Percentiles rank a stretch among this genome's conserved stretches.
phyloP scores from a whole-genome alignment of 2,888 invertebrate species.

The Oscheius sp. region DNA sequence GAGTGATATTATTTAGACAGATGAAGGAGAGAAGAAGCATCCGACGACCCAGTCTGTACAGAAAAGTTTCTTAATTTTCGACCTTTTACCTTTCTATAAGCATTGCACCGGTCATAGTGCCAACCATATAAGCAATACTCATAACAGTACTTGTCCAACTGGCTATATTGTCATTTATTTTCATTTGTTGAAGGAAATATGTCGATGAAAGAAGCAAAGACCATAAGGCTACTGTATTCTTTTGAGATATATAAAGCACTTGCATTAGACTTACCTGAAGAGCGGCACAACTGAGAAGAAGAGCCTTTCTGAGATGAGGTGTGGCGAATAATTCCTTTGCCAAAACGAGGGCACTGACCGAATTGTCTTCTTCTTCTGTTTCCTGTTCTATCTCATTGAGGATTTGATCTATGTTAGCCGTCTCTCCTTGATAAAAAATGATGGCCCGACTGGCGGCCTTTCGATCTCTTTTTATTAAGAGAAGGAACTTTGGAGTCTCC shows the following conservation, averaged over 20 bases:
- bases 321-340: conserved; percentile 44
- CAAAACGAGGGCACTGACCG: conserved; percentile 24
- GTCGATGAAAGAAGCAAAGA: conserved; percentile 58
- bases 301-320: conserved; percentile 55
- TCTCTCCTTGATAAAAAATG: conserved; percentile 52
- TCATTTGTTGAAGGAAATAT: conserved; percentile 44
- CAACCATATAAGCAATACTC: conserved; percentile 54
- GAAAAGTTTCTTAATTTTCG: too few relatives aligned
- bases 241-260: too few relatives aligned
- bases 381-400: conserved; percentile 53
- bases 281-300: conserved; percentile 42
- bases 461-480: conserved; percentile 40
- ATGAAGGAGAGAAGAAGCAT: conserved; percentile 51
- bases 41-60: conserved; percentile 54
- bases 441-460: conserved; percentile 45
- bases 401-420: conserved; percentile 43
- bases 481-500: conserved; percentile 60
- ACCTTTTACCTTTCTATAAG: conserved; percentile 55
- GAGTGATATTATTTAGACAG: conserved; percentile 38
- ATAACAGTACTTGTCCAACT: conserved; percentile 57
- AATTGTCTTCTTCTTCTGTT: conserved; percentile 40
- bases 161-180: conserved; percentile 42
- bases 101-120: conserved; percentile 51
- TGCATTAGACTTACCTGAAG: conserved; percentile 44
- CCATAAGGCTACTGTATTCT: conserved; percentile 60